Base-by-base conservation (phyloP, 2,797 vertebrate species). In the Cyprinella venusta region DNA sequence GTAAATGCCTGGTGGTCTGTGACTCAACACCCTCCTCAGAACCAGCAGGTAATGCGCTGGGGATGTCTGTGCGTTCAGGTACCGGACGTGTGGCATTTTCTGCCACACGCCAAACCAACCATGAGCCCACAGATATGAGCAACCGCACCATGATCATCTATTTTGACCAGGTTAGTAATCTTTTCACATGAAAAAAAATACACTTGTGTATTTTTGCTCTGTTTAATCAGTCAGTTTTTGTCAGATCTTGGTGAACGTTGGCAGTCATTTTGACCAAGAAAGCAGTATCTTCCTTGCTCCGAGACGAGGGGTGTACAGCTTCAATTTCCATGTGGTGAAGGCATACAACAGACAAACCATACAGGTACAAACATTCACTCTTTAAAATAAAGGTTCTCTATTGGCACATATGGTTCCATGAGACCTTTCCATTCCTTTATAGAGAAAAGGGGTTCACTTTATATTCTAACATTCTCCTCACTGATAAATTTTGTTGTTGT, bases 261-360 rank as follows among this genome's bases (percentile, higher is more conserved):
- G 95, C 0, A 88, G 86, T 79, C 94, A 95, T 85, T 96, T 96
- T 90, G 94, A 96, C 89, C 94, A 94, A 79, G 95, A 95, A 78
- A 94, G 93, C 75, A 95, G 95, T 19, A 89, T 95, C 54, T 96
- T 96, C 75, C 89, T 95, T 56, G 94, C 95, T 10, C 95, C 95
- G 5, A 91, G 94, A 65, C 91, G 93, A 90, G 95, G 95, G 0
- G 94, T 96, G 54, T 96, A 96, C 91, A 95, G 95, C 80, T 96
- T 96, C 89, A 95, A 93, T 89, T 95, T 95, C 87, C 95, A 96
- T 45, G 95, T 96, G 3, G 95, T 96, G 4, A 96, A 96, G 84
- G 95, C 94, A 36, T 96, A 96, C 90, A 96, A 96, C 65, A 93
- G 95, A 85, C 95, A 96, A 91, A 96, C 95, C 16, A 95, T 96